Base-by-base conservation (phyloP, 2,113 vertebrate genomes). In the Chascanopsetta lugubris region DNA sequence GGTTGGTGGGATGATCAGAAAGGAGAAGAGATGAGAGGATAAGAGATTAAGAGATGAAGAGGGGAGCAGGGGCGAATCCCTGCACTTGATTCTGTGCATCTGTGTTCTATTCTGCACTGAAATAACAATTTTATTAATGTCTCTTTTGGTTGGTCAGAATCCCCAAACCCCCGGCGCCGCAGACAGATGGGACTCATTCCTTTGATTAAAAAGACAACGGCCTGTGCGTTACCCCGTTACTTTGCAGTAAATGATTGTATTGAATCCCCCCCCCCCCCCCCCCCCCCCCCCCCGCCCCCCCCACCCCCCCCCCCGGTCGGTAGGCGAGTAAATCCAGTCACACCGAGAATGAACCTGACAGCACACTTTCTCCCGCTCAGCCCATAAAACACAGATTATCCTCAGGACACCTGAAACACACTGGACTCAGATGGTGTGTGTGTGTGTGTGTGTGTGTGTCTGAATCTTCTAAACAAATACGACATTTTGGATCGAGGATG, bases 351-450 rank as follows among this genome's bases (percentile, higher is more conserved):
- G 66, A 69, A 42, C 76, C 61, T 65, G 54, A 77, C 67, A 45
- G 45, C 63, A 59, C 58, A 61, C 65, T 80, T 74, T 75, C 65
- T 50, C 61, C 46, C 80, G 81, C 30, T 75, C 55, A 65, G 72
- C 68, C 72, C 84, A 82, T 80, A 80, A 74, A 65, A 76, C 47
- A 55, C 82, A 80, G 70, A 86, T 85, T 79, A 82, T 56, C 53
- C 48, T 72, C 45, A 49, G 61, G 63, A 72, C 70, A 56, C n/a
- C 71, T 60, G 48, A 15, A 4, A 11, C 34, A 29, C 42, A 77
- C 48, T 56, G 65, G 21, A 47, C 61, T 51, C 50, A 32, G 56
- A 42, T 13, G 63, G 18, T 51, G 57, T 64, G 57, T 71, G 6
- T 48, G 21, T 24, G 27, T 76, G 46, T 38, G 34, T 30, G 5